Conservation (phyloP, 2,888 invertebrate species). For the Brachylomia viminalis region DNA sequence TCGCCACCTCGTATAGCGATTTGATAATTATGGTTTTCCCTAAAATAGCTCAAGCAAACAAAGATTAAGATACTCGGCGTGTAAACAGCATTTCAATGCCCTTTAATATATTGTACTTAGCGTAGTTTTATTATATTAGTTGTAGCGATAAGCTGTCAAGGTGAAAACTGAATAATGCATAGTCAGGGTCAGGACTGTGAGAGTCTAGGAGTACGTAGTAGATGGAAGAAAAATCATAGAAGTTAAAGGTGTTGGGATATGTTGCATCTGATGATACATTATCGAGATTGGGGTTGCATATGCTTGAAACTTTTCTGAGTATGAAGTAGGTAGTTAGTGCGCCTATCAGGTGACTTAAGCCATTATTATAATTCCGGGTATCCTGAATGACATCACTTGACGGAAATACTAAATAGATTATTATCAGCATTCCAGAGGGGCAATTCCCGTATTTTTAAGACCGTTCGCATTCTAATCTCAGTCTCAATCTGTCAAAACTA, state of each 20-base stretch:
- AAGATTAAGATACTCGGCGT: conserved; percentile 63
- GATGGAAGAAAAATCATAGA: not conserved
- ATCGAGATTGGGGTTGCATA: not conserved
- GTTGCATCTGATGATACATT: not conserved
- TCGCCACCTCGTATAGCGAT: too few relatives aligned
- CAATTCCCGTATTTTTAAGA: too few relatives aligned
- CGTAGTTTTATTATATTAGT: conserved; percentile 57
- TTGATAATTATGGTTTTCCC: conserved; percentile 63
- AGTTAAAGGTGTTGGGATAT: not conserved
- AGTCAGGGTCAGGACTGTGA: conserved; percentile 49
- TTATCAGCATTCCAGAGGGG: conserved; percentile 27
- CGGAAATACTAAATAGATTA: conserved; percentile 15
- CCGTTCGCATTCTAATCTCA: too few relatives aligned
- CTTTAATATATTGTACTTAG: conserved; percentile 64
- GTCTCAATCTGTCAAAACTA: too few relatives aligned
- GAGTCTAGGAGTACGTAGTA: not conserved
- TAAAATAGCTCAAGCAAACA: conserved; percentile 67
- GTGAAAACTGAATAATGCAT: conserved; percentile 66
- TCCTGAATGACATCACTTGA: conserved; percentile 16
- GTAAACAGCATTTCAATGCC: conserved; percentile 71
- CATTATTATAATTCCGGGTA: conserved; percentile 16
- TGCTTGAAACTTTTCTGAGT: conserved; percentile 15
- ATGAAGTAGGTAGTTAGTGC: conserved; percentile 6
- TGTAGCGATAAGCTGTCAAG: conserved; percentile 76
- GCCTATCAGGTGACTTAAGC: conserved; percentile 15